Percentiles rank a stretch among this genome's conserved stretches.
These are phyloP conservation scores for Geodia barretti DNA, from an alignment of 37 sponge, comb jelly and placozoan species.

Conservation along the genomic window DNA sequence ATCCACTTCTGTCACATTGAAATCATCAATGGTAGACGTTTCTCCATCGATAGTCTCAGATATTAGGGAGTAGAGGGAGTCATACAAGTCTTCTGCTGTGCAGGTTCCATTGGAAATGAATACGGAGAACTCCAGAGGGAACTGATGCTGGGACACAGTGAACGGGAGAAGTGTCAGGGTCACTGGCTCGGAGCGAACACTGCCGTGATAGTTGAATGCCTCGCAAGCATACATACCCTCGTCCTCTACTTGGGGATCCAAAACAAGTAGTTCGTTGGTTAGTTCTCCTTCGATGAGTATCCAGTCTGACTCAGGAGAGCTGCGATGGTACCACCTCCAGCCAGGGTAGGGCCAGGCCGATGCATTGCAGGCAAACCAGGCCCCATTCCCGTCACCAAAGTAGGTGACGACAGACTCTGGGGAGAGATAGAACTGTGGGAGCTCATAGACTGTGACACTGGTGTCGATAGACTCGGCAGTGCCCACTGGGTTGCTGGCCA, in stretches of 20 bases:
- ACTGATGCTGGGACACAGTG: slow-evolving; percentile 2
- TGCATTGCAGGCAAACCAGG: slow-evolving; percentile 35
- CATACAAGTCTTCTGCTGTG: too few species aligned
- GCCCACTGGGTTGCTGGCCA: slow-evolving; percentile 24
- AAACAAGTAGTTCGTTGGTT: slow-evolving; percentile 21
- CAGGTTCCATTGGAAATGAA: too few species aligned
- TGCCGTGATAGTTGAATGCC: slow-evolving; percentile 12
- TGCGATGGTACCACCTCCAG: slow-evolving; percentile 35
- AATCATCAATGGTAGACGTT: too few species aligned
- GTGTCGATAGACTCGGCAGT: not conserved
- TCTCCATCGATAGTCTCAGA: too few species aligned
- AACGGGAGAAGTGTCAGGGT: slow-evolving; percentile 20
- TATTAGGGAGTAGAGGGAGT: too few species aligned
- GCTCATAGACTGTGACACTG: slow-evolving; percentile 20
- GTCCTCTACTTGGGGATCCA: slow-evolving; percentile 7
- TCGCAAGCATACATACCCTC: slow-evolving; percentile 40
- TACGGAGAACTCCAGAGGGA: slow-evolving; percentile 1
- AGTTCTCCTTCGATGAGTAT: slow-evolving; percentile 3
- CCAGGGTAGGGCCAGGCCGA: slow-evolving; percentile 21
- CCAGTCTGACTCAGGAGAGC: not conserved
- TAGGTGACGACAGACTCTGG: slow-evolving; percentile 4
- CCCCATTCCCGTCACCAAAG: slow-evolving; percentile 34
- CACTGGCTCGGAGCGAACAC: slow-evolving; percentile 15
- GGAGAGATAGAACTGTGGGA: slow-evolving; percentile 7
- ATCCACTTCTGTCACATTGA: too few species aligned